Evolutionary conservation across 2,113 vertebrate genomes (phyloP), one percentile per base, ranked within the genome.

Genomic region (Salvelinus alpinus): DNA sequence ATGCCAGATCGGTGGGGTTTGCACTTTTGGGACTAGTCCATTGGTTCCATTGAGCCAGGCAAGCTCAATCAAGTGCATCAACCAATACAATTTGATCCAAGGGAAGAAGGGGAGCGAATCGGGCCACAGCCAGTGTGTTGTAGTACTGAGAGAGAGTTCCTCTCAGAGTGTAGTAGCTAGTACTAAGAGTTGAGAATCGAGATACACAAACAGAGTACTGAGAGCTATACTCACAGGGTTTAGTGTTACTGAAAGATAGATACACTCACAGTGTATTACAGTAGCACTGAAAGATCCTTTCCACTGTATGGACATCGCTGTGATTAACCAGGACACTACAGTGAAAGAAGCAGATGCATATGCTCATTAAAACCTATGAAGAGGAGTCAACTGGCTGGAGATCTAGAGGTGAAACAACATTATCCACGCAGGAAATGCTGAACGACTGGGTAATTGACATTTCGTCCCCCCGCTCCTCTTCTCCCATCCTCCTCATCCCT

Each of bases 401-500:
- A 16, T 38, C 70, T 83, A 77, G 84, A 78, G 80, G 88, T 90
- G 86, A 85, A 85, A 82, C 72, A 79, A 82, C 74, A 80, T 85
- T 57, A 82, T 87, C 75, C 81, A 75, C 67, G 77, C 25, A 82
- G 71, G 76, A 67, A 86, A 87, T 84, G 83, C 82, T 48, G 77
- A 54, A 18, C 16, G 51, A 81, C 80, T 89, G 82, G 83, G 86
- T 90, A 90, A 91, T 89, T 90, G 88, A 84, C 89, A 89, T 87
- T 90, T 88, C 77, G 70, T 71, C 74, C 71, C 60, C 27, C 59
- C 29, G 54, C 83, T 72, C 77, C 78, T 76, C 62, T 29, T 4
- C 74, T 70, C 82, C 38, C 38, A 44, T 87, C 83, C 73, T 76
- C 80, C 75, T 59, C 27, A n/a, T 73, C 67, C 59, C 51, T 48